A percentile compares a stretch with the other conserved stretches of the same genome.
Conservation (phyloP, 2,113 vertebrate genomes). For the Antigone vipio region DNA sequence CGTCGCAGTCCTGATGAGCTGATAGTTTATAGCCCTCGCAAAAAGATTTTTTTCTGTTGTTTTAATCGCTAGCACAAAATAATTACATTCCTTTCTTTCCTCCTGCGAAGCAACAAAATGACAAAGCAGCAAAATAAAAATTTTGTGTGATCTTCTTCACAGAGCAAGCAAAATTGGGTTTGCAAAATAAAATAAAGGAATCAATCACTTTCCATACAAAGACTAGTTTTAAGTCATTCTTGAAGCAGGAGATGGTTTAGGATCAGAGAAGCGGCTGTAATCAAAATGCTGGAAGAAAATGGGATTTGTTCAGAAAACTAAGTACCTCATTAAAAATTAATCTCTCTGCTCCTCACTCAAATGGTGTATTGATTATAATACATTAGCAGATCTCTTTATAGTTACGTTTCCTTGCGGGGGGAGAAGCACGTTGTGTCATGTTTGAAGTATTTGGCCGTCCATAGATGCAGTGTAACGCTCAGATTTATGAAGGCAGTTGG, state of each 20-base stretch:
- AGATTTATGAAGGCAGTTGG: not conserved
- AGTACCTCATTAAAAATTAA: not conserved
- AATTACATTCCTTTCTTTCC: not conserved
- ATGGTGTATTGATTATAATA: not conserved
- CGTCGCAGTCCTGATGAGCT: not conserved
- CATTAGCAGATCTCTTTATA: not conserved
- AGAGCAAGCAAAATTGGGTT: not conserved
- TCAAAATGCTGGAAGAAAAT: not conserved
- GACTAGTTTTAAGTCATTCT: not conserved
- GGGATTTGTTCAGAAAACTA: not conserved
- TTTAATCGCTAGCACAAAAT: not conserved
- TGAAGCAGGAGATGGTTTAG: not conserved
- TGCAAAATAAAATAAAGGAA: not conserved
- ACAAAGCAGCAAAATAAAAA: not conserved
- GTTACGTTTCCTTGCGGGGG: not conserved
- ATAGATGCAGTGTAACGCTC: rapidly evolving
- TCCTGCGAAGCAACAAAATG: not conserved
- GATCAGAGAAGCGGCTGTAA: not conserved
- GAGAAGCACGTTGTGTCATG: not conserved
- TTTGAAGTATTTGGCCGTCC: not conserved
- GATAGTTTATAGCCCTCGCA: not conserved
- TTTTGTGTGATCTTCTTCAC: not conserved
- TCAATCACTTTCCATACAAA: not conserved
- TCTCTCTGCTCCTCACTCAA: not conserved
- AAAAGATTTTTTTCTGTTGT: not conserved